Evolutionary conservation across 2,797 vertebrate species (phyloP).

Genomic region (Synanceia verrucosa): DNA sequence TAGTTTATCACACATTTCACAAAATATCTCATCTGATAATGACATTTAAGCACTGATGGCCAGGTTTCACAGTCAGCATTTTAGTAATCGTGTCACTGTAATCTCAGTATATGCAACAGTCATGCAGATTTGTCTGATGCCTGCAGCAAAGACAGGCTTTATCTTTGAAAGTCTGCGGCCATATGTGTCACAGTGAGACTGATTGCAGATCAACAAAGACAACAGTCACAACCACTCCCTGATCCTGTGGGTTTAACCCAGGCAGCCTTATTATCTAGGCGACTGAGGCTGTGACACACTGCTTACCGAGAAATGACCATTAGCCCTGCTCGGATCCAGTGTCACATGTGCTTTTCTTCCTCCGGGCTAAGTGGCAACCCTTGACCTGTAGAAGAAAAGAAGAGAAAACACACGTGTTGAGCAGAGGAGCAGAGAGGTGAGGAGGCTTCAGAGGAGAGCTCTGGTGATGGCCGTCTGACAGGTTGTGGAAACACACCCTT

Average conservation of each 20-base stretch:
- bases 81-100: constrained; percentile 8
- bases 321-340: constrained; percentile 67
- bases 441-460: constrained; percentile 43
- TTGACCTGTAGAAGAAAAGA: constrained; percentile 72
- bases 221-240: constrained; percentile 67
- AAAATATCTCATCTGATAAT: constrained; percentile 10
- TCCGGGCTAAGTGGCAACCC: constrained; percentile 66
- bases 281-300: constrained; percentile 51
- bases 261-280: constrained; percentile 51
- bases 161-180: constrained; percentile 61
- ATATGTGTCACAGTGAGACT: constrained; percentile 59
- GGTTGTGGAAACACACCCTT: constrained; percentile 78
- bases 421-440: constrained; percentile 56
- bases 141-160: constrained; percentile 34
- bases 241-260: constrained; percentile 65
- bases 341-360: constrained; percentile 68
- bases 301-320: constrained; percentile 65
- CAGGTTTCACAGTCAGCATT: not conserved
- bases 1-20: constrained; percentile 1
- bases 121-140: constrained; percentile 32
- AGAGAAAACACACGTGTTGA: constrained; percentile 67
- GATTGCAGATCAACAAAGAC: constrained; percentile 72
- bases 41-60: not conserved
- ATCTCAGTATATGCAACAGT: constrained; percentile 31
- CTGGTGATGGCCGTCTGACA: constrained; percentile 66